A percentile compares a stretch with the other conserved stretches of the same genome.
Conservation (phyloP, 2,797 vertebrate species). For the Cryptoprocta ferox region DNA sequence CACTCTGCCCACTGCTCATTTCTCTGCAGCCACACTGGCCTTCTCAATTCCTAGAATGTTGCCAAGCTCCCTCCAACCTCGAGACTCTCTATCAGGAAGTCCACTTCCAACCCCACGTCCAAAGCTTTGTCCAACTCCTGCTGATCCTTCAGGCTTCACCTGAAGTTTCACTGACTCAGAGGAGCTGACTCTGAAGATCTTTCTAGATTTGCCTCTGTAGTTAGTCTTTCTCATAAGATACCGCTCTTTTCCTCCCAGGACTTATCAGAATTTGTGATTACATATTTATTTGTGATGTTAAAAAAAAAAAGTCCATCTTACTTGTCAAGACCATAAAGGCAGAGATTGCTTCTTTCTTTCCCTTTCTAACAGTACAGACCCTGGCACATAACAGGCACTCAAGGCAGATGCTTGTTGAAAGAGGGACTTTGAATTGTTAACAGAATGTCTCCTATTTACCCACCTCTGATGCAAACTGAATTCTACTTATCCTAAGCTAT, state of each 20-base stretch:
- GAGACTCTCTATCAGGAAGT: neutral
- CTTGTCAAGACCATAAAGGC: neutral
- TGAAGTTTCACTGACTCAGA: neutral
- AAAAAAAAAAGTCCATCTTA: neutral
- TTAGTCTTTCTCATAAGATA: neutral
- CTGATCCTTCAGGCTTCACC: neutral
- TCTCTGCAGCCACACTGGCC: neutral
- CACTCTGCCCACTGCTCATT: neutral
- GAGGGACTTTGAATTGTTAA: constrained; percentile 31
- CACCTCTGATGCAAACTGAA: constrained; percentile 59
- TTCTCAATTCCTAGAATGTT: neutral
- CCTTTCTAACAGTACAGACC: neutral
- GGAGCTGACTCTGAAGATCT: neutral
- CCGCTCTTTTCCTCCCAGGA: neutral
- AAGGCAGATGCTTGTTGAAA: constrained; percentile 3
- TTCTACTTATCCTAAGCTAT: constrained; percentile 55
- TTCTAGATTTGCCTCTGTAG: neutral
- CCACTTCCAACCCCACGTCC: neutral
- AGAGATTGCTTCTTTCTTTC: neutral
- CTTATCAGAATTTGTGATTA: neutral
- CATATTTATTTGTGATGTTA: neutral
- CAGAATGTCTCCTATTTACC: constrained; percentile 61
- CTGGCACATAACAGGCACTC: constrained; percentile 11
- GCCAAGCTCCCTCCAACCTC: neutral
- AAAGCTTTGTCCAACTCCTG: neutral